These are phyloP conservation scores for Cherax quadricarinatus DNA, from an alignment of 1,140 invertebrate species.

Conservation along the genomic window DNA sequence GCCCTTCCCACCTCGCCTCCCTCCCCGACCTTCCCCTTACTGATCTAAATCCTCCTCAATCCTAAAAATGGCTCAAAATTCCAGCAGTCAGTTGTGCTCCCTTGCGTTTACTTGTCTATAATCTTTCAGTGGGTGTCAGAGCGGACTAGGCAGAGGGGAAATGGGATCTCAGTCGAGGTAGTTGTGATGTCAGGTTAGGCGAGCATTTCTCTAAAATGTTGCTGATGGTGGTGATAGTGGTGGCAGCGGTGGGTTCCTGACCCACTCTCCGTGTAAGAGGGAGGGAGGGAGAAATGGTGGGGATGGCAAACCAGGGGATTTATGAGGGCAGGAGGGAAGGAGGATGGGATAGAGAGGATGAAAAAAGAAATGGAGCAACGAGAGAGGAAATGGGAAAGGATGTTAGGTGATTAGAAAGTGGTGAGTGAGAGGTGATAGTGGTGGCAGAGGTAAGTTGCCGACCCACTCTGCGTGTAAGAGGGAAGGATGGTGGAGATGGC, in stretches of 20 bases:
- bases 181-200: constrained; percentile 43
- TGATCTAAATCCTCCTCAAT: neutral
- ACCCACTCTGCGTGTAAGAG: too few relatives aligned
- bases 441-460: neutral
- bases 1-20: neutral
- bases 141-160: constrained; percentile 31
- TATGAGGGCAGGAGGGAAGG: too few relatives aligned
- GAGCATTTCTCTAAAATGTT: constrained; percentile 38
- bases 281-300: neutral
- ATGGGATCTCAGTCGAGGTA: constrained; percentile 48
- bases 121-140: constrained; percentile 29
- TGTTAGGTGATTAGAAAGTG: too few relatives aligned
- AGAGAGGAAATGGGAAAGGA: too few relatives aligned
- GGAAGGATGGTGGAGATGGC: neutral
- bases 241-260: neutral
- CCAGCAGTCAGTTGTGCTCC: neutral
- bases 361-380: too few relatives aligned
- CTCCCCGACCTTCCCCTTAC: neutral
- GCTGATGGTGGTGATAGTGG: constrained; percentile 25
- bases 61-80: constrained; percentile 20
- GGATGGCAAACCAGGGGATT: too few relatives aligned
- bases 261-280: neutral
- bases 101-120: constrained; percentile 26
- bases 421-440: neutral
- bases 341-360: too few relatives aligned